phyloP scores from a whole-genome alignment of 2,888 invertebrate species.

The Netelia fuscicornis region DNA sequence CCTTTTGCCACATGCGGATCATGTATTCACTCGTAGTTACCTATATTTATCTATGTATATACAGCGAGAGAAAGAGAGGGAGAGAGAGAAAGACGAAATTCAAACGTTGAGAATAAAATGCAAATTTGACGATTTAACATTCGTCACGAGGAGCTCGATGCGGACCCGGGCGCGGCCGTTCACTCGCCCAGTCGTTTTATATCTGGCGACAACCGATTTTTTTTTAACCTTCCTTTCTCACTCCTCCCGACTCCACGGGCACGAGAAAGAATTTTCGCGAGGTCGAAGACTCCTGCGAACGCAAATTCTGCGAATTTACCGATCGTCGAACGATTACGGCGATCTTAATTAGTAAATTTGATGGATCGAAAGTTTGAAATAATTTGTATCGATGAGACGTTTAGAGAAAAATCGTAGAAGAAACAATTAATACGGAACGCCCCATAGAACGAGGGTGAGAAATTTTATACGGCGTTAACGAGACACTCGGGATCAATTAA shows the following conservation, averaged over 20 bases:
- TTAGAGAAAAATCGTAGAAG: neutral
- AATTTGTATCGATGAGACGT: neutral
- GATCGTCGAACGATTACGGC: neutral
- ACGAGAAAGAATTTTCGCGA: constrained; percentile 40
- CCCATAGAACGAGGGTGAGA: constrained; percentile 4
- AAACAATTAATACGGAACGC: too few relatives aligned
- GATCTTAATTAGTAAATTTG: neutral
- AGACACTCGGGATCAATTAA: constrained; percentile 54
- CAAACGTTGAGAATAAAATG: constrained; percentile 70
- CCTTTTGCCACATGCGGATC: constrained; percentile 65
- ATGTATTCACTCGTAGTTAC: constrained; percentile 68
- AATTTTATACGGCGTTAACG: constrained; percentile 50
- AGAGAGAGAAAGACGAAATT: constrained; percentile 43
- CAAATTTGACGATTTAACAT: constrained; percentile 73
- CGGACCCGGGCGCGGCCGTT: constrained; percentile 66
- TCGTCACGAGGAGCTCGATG: constrained; percentile 69
- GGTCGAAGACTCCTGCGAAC: constrained; percentile 32
- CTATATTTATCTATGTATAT: neutral
- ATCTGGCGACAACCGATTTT: constrained; percentile 56
- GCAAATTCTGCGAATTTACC: neutral
- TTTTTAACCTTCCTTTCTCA: constrained; percentile 22
- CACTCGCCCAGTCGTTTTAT: constrained; percentile 53
- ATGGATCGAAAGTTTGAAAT: too few relatives aligned
- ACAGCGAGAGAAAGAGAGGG: neutral
- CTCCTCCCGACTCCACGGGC: constrained; percentile 19